phyloP scores from a whole-genome alignment of 2,888 invertebrate species.

The Tromatobia lineatoria region DNA sequence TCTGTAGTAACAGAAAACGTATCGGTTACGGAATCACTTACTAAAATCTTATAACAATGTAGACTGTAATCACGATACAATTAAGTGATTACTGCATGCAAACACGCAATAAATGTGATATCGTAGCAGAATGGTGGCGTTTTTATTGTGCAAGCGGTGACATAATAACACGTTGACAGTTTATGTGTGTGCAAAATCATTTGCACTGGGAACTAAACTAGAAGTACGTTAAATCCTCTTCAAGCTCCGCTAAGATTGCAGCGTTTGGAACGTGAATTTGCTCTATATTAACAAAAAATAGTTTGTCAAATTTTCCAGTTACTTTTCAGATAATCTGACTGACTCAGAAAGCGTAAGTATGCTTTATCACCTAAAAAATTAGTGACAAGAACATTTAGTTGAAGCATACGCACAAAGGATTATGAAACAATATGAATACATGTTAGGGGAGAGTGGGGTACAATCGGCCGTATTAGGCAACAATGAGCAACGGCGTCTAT shows the following conservation, averaged over 20 bases:
- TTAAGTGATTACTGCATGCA: background rate
- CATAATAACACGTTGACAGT: background rate
- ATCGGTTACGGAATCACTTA: background rate
- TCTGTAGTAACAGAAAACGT: background rate
- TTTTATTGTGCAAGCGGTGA: background rate
- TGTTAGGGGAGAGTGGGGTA: too few species aligned
- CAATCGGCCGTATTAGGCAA: too few species aligned
- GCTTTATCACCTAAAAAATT: background rate
- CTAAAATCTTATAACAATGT: background rate
- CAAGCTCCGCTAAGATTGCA: background rate
- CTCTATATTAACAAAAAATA: background rate
- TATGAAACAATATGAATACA: too few species aligned
- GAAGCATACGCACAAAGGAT: too few species aligned
- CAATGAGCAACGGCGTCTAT: too few species aligned
- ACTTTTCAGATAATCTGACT: background rate
- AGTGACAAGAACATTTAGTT: too few species aligned
- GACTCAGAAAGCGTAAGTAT: background rate
- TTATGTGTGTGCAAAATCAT: background rate
- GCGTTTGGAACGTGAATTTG: background rate
- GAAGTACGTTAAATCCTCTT: background rate
- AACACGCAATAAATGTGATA: background rate
- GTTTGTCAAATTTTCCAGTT: background rate
- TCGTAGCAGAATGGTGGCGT: background rate
- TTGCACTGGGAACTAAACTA: background rate
- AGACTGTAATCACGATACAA: background rate